Conservation (phyloP, 2,797 vertebrate species). For the Anabacerthia variegaticeps region DNA sequence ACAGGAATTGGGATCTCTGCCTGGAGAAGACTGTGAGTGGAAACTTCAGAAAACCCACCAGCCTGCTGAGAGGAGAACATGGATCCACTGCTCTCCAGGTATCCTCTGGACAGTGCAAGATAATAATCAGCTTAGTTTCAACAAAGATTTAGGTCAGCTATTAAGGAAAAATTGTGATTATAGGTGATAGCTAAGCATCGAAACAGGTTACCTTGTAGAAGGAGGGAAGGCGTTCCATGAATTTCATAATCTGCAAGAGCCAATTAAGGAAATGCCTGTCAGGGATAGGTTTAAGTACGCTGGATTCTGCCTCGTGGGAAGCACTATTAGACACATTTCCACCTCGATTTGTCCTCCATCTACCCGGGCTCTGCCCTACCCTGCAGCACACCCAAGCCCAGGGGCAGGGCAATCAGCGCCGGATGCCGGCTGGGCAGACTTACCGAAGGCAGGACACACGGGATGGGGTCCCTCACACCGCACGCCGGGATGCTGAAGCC, state of each 20-base stretch:
- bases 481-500: background rate
- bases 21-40: background rate
- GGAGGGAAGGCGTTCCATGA: background rate
- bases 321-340: background rate
- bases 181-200: background rate
- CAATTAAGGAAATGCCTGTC: background rate
- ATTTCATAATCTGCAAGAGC: background rate
- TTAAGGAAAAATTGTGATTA: background rate
- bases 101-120: background rate
- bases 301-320: background rate
- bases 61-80: background rate
- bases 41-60: background rate
- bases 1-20: rapidly evolving
- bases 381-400: background rate
- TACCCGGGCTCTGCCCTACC: background rate
- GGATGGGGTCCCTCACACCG: rapidly evolving
- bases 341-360: background rate
- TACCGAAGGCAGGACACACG: background rate
- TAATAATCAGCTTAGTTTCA: slow-evolving; percentile 30
- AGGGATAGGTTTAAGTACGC: background rate
- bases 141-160: slow-evolving; percentile 22
- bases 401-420: background rate
- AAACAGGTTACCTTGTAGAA: background rate
- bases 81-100: background rate
- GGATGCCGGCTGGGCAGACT: rapidly evolving